phyloP scores from a whole-genome alignment of 2,113 vertebrate genomes.

The Passer montanus region DNA sequence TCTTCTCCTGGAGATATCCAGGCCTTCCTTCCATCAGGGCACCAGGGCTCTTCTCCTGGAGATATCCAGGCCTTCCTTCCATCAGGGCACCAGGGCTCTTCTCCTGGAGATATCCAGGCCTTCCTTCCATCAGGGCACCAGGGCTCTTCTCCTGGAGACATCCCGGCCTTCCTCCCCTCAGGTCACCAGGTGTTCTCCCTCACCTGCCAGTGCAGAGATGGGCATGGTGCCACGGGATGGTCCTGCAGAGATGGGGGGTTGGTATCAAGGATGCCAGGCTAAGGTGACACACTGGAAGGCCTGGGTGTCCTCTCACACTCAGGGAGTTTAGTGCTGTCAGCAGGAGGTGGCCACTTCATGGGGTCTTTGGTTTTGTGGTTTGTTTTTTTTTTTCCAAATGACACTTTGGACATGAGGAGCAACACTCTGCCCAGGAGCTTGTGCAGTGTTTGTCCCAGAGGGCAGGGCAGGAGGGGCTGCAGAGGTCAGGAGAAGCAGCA shows the following conservation, averaged over 20 bases:
- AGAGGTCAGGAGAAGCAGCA: neutral
- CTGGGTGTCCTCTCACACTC: neutral
- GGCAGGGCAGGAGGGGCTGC: neutral
- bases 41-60: too few relatives aligned
- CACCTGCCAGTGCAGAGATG: accelerated
- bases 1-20: too few relatives aligned
- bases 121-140: too few relatives aligned
- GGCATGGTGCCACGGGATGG: neutral
- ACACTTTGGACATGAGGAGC: neutral
- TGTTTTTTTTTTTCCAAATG: neutral
- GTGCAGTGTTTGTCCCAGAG: neutral
- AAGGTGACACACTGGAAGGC: neutral
- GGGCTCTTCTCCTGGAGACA: too few relatives aligned
- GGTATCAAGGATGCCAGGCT: accelerated
- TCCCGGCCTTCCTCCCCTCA: neutral
- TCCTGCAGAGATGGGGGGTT: neutral
- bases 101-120: neutral
- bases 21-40: too few relatives aligned
- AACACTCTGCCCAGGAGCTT: neutral
- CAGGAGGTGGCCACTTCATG: neutral
- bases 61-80: neutral
- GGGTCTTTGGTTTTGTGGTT: neutral
- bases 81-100: neutral
- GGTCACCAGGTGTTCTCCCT: neutral
- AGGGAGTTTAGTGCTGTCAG: neutral